Evolutionary conservation across 2,888 invertebrate species (phyloP).

Genomic region (Heliconius erato): DNA sequence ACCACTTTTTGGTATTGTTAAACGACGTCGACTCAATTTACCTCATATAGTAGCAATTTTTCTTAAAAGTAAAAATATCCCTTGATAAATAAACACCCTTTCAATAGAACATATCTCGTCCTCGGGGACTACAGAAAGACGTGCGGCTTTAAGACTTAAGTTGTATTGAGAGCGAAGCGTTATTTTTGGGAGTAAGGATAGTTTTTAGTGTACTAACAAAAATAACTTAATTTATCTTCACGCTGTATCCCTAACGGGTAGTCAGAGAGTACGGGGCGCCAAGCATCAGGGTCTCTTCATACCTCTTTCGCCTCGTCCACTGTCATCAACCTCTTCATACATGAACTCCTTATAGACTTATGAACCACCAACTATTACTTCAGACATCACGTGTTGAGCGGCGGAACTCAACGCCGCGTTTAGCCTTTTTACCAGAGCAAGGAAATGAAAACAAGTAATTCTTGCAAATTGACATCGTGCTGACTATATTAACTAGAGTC

Average conservation of each 20-base stretch:
- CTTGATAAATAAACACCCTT: constrained; percentile 52
- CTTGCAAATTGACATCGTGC: not conserved
- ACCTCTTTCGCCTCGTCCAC: too few species aligned
- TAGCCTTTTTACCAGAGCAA: not conserved
- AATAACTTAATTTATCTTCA: too few species aligned
- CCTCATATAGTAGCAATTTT: constrained; percentile 27
- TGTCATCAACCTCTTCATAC: too few species aligned
- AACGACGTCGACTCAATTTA: constrained; percentile 20
- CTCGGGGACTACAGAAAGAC: constrained; percentile 44
- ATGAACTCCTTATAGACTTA: not conserved
- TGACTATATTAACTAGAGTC: not conserved
- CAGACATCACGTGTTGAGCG: not conserved
- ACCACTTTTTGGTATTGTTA: not conserved
- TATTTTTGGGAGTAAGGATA: not conserved
- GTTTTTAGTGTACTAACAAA: not conserved
- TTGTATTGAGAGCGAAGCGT: constrained; percentile 29
- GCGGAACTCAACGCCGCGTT: not conserved
- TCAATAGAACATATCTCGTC: constrained; percentile 52
- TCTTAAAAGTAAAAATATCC: constrained; percentile 39
- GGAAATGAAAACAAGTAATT: not conserved
- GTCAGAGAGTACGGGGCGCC: too few species aligned
- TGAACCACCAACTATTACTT: not conserved
- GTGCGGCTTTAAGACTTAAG: constrained; percentile 34
- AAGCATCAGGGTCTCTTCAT: too few species aligned
- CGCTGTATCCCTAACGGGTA: too few species aligned